Percentiles rank a stretch among this genome's conserved stretches.
phyloP scores from a whole-genome alignment of 2,888 invertebrate genomes.

The Metopia argyrocephala region DNA sequence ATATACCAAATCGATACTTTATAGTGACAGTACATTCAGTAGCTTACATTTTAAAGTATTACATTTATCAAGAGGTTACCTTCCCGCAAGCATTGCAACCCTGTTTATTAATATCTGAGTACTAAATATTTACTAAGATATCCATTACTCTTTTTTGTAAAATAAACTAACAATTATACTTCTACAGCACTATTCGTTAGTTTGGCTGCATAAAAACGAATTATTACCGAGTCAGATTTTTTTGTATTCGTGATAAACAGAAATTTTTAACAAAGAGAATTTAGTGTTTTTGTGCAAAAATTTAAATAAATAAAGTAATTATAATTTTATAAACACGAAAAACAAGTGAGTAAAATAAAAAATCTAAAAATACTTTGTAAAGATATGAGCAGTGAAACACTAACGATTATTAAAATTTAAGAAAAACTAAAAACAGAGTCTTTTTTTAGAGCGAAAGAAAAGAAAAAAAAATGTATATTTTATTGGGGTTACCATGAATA shows the following conservation, averaged over 20 bases:
- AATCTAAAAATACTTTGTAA: not conserved
- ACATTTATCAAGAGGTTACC: not conserved
- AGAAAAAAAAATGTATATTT: constrained; percentile 11
- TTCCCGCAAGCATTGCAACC: not conserved
- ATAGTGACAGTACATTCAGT: no score
- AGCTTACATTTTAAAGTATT: not conserved
- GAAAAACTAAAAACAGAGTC: not conserved
- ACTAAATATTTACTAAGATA: not conserved
- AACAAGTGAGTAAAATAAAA: constrained; percentile 53
- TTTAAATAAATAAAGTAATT: not conserved
- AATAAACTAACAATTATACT: not conserved
- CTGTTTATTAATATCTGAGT: not conserved
- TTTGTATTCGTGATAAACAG: constrained; percentile 60
- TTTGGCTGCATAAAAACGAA: constrained; percentile 32
- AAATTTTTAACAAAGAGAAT: constrained; percentile 39
- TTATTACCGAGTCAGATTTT: constrained; percentile 47
- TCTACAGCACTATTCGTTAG: constrained; percentile 23
- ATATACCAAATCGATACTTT: no score
- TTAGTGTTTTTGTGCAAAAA: constrained; percentile 36
- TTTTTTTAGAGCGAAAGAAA: constrained; percentile 24
- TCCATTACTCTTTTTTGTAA: not conserved
- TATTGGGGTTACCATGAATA: constrained; percentile 30
- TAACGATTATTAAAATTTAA: constrained; percentile 3
- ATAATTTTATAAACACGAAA: constrained; percentile 14
- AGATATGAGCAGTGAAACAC: not conserved